Percentiles rank a stretch among this genome's conserved stretches.
phyloP scores from a whole-genome alignment of 2,113 vertebrate genomes.

The Peromyscus leucopus region DNA sequence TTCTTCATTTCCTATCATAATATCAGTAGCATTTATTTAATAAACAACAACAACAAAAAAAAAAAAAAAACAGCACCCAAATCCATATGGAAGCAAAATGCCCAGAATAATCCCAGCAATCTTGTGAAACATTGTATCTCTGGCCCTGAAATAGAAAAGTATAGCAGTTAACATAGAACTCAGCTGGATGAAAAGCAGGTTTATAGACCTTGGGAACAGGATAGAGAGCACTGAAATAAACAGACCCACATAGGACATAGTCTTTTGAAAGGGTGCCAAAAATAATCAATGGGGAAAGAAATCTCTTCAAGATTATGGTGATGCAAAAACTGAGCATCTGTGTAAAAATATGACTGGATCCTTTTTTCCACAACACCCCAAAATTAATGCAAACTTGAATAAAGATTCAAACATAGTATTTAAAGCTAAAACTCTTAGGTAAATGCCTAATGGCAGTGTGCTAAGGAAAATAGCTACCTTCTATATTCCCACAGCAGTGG shows the following conservation, averaged over 20 bases:
- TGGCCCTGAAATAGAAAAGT: neutral
- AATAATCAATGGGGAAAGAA: neutral
- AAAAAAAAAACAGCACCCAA: neutral
- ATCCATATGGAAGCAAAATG: neutral
- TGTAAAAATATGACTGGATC: neutral
- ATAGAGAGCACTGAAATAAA: neutral
- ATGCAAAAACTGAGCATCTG: neutral
- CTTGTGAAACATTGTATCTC: neutral
- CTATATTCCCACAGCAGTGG: neutral
- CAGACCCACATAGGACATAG: neutral
- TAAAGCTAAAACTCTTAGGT: neutral
- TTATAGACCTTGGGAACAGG: no score
- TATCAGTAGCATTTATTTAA: neutral
- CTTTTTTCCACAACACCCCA: neutral
- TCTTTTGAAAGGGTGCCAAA: neutral
- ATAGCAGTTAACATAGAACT: neutral
- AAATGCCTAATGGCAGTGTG: neutral
- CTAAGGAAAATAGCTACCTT: neutral
- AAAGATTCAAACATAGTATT: neutral
- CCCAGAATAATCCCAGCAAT: neutral
- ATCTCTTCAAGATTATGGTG: neutral
- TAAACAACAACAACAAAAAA: no score
- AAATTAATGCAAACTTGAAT: neutral
- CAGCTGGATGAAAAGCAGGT: neutral
- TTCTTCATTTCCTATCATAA: neutral